Evolutionary conservation across 2,113 vertebrate species (phyloP).

Genomic region (Eurystomus gularis): DNA sequence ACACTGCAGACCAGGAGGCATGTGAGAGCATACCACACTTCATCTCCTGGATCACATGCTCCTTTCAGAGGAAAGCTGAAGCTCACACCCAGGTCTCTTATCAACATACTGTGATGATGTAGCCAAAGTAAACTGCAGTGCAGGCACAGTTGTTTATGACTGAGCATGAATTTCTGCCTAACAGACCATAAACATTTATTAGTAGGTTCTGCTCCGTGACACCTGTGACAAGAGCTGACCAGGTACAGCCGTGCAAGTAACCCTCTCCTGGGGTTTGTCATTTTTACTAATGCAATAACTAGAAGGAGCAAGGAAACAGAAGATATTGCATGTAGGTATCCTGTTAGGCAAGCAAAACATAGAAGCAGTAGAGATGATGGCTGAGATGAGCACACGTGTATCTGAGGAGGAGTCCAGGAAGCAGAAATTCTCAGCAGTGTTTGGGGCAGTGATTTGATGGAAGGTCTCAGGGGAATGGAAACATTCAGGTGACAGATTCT

Average conservation of each 20-base stretch:
- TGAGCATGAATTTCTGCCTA: not conserved
- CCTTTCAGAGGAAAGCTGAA: not conserved
- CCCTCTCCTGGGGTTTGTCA: not conserved
- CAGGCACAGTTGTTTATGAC: not conserved
- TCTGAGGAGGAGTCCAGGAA: not conserved
- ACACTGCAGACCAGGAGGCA: not conserved
- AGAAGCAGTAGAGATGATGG: not conserved
- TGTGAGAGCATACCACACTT: not conserved
- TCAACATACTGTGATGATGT: not conserved
- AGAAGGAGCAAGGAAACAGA: not conserved
- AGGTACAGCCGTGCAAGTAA: not conserved
- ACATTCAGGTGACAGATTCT: not conserved
- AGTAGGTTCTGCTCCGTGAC: not conserved
- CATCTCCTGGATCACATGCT: fast-evolving
- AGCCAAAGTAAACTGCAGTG: not conserved
- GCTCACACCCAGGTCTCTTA: not conserved
- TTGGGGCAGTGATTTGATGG: not conserved
- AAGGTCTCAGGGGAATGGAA: not conserved
- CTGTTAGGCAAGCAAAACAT: not conserved
- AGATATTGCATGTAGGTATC: not conserved
- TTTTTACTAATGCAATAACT: not conserved
- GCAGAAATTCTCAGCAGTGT: not conserved
- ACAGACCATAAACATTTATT: not conserved
- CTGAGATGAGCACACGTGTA: not conserved
- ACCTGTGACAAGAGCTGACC: not conserved